phyloP scores from a whole-genome alignment of 37 sponge, comb jelly and placozoan species.

The Aplysina aerophoba region DNA sequence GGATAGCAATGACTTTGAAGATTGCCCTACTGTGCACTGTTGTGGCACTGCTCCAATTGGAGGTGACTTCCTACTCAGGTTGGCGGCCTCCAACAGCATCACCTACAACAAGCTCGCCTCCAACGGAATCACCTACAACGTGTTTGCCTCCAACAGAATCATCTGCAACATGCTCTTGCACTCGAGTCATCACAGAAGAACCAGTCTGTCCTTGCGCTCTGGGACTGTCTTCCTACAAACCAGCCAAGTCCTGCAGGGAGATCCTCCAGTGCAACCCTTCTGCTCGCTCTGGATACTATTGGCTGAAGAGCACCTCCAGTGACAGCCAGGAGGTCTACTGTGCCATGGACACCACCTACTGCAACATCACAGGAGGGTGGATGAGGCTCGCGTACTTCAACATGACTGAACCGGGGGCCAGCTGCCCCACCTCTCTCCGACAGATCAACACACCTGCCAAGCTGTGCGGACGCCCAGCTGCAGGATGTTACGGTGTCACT shows the following conservation, averaged over 20 bases:
- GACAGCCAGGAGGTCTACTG: constrained; percentile 3
- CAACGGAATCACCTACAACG: no score
- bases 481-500: background rate
- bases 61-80: no score
- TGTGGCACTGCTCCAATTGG: no score
- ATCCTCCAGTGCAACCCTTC: background rate
- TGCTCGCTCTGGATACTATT: background rate
- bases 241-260: constrained; percentile 12
- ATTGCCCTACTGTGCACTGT: no score
- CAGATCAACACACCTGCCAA: background rate
- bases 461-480: background rate
- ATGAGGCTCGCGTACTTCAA: constrained; percentile 10
- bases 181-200: background rate
- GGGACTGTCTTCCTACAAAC: background rate
- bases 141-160: background rate
- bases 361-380: constrained; percentile 18
- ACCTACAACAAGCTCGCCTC: no score
- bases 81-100: no score
- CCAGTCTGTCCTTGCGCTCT: background rate
- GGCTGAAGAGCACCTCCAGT: background rate
- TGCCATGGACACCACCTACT: background rate
- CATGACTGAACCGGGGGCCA: constrained; percentile 10
- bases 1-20: no score
- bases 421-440: background rate
- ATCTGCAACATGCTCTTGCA: background rate